phyloP scores from a whole-genome alignment of 2,888 invertebrate genomes.

The Protophormia terraenovae region DNA sequence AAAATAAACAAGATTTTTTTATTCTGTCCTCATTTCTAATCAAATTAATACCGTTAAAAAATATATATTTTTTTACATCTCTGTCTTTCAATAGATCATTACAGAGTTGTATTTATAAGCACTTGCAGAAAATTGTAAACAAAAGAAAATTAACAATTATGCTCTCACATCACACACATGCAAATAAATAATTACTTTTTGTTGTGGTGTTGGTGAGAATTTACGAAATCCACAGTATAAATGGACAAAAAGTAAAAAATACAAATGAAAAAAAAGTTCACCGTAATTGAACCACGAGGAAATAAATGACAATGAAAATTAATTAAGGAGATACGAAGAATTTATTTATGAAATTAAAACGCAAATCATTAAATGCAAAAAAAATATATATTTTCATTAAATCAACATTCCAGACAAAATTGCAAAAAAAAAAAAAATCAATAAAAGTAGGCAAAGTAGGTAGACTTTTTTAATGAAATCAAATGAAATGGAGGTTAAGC shows the following conservation, averaged over 20 bases:
- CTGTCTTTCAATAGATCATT: slow-evolving; percentile 14
- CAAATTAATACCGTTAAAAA: background rate
- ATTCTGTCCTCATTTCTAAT: too few relatives aligned
- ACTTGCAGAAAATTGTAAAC: slow-evolving; percentile 41
- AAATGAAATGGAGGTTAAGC: slow-evolving; percentile 63
- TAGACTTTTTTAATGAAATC: background rate
- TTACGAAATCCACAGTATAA: slow-evolving; percentile 45
- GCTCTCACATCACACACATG: background rate
- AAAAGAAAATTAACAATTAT: slow-evolving; percentile 43
- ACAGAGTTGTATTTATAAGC: slow-evolving; percentile 44
- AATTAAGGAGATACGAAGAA: background rate
- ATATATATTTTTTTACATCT: background rate
- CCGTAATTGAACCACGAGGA: slow-evolving; percentile 65
- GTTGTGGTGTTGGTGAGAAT: slow-evolving; percentile 1
- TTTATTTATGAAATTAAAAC: background rate
- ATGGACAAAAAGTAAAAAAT: slow-evolving; percentile 27
- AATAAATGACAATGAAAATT: slow-evolving; percentile 45
- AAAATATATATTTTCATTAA: background rate
- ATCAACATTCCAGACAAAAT: background rate
- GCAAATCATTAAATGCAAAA: background rate
- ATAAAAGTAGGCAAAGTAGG: slow-evolving; percentile 19
- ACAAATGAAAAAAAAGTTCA: slow-evolving; percentile 36
- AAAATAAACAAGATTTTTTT: background rate
- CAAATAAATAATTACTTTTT: background rate
- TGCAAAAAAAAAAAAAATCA: slow-evolving; percentile 37